These are phyloP conservation scores for Corythornis madagascariensis DNA, from an alignment of 2,113 vertebrate species.

Conservation along the genomic window DNA sequence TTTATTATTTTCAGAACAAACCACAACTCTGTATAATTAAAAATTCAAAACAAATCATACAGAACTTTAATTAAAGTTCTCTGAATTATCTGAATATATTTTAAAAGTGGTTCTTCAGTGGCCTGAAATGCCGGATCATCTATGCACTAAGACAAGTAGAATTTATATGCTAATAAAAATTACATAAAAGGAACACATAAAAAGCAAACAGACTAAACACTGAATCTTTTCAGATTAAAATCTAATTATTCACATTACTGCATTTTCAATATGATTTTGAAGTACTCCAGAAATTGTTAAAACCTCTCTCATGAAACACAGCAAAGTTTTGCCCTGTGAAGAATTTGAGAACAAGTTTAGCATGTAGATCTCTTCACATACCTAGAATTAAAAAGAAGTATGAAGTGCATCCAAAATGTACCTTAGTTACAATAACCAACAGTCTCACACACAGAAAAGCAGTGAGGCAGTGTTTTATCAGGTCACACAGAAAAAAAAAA, in stretches of 20 bases:
- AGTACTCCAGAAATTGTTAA: background rate
- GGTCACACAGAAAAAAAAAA: background rate
- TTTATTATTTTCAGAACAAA: background rate
- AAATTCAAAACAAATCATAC: background rate
- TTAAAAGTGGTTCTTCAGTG: background rate
- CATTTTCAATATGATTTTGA: background rate
- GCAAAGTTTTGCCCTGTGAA: background rate
- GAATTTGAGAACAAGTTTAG: background rate
- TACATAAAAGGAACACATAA: background rate
- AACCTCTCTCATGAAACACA: background rate
- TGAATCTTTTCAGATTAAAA: too few relatives aligned
- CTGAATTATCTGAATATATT: background rate
- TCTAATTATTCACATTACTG: background rate
- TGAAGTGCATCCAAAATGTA: background rate
- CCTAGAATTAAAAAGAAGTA: background rate
- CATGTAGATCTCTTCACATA: background rate
- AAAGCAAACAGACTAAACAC: background rate
- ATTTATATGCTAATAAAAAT: background rate
- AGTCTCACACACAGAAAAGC: background rate
- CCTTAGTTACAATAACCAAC: background rate
- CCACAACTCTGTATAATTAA: background rate
- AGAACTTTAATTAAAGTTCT: background rate
- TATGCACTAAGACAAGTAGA: background rate
- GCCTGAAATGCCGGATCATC: background rate
- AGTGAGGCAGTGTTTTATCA: background rate